A percentile compares a stretch with the other conserved stretches of the same genome.
phyloP scores from a whole-genome alignment of 2,888 invertebrate genomes.

The Cantharis nigra region DNA sequence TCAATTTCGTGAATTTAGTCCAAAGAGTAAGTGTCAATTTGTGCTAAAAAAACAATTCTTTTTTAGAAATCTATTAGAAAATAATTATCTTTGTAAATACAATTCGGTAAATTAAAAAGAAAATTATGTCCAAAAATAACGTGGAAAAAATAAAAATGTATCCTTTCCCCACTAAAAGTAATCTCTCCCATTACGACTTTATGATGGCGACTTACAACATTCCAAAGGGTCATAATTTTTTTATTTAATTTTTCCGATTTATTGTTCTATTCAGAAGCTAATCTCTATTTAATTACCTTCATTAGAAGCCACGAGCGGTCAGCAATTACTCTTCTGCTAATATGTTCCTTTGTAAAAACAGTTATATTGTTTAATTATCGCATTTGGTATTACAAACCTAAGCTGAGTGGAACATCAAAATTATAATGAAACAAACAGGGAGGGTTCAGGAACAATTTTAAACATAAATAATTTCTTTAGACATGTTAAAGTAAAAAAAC shows the following conservation, averaged over 20 bases:
- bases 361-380: neutral
- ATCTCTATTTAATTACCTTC: neutral
- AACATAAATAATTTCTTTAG: no score
- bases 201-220: neutral
- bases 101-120: neutral
- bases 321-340: neutral
- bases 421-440: no score
- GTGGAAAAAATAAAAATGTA: neutral
- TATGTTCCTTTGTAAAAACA: neutral
- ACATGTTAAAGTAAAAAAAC: no score
- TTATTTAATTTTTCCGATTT: neutral
- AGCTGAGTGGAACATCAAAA: neutral
- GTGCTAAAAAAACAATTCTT: no score
- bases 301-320: no score
- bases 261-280: neutral
- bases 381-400: neutral
- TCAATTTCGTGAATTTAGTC: no score
- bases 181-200: no score
- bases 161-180: no score
- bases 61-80: neutral
- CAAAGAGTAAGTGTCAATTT: no score
- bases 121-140: no score
- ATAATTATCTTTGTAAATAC: neutral
- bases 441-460: no score
- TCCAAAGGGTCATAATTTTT: neutral